Evolutionary conservation across 2,888 invertebrate species (phyloP), one percentile per base, ranked within the genome.

Genomic region (Euclidia mi): DNA sequence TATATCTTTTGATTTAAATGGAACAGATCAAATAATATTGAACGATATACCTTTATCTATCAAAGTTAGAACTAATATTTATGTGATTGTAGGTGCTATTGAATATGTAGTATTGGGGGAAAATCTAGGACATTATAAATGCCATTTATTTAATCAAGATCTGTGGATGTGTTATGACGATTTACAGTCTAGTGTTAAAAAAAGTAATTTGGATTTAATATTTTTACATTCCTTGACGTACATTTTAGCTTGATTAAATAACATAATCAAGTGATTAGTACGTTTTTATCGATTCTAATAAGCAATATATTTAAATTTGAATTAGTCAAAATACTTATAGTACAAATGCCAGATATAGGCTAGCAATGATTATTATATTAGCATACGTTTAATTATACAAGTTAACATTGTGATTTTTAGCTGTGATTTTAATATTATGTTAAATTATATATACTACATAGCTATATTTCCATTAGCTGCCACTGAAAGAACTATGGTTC

Each of bases 61-160:
- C 49, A 50, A 50, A 43, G 49, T 50, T 50, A 50, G 35, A 50
- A 50, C 43, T 43, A 50, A 50, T 51, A 53, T 42, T 42, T 53
- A 55, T 47, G 47, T 41, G 47, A 41, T 55, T 41, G 53, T 47
- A 41, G 53, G 47, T 55, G 53, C 53, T 41, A 55, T 55, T 47
- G 53, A 55, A 55, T 55, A 55, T 55, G 53, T 55, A 55, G 53
- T 47, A 42, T 55, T 41, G 34, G 47, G 41, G 35, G 53, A 34
- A 55, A 55, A 47, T 55, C 47, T 55, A 46, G 53, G 47, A 41
- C 53, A 55, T 55, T 55, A 55, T 55, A 55, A 55, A 46, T 55
- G 53, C 53, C 53, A 55, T 47, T 35, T 46, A 46, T 46, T 55
- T 55, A 55, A 46, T 46, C 53, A 55, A 47, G 53, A 55, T 47